Evolutionary conservation across 2,113 vertebrate genomes (phyloP).

Genomic region (Pontoporia blainvillei): DNA sequence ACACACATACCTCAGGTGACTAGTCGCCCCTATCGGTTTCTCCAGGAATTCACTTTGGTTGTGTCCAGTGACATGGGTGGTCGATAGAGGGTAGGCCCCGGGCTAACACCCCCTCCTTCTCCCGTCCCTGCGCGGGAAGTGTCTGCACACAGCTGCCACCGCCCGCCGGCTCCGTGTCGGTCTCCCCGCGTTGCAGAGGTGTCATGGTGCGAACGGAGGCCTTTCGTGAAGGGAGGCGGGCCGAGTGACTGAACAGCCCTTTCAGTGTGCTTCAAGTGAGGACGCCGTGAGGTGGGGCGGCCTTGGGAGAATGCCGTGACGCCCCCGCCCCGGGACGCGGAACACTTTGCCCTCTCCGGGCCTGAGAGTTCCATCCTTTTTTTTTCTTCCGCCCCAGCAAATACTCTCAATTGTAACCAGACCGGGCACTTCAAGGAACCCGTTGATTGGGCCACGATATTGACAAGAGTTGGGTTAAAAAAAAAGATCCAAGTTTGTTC

Average conservation of each 20-base stretch:
- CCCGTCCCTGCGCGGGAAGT: conserved; percentile 59
- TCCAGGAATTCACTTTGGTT: not conserved
- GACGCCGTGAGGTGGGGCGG: not conserved
- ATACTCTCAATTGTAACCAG: not conserved
- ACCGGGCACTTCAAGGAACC: not conserved
- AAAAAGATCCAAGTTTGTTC: not conserved
- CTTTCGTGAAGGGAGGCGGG: not conserved
- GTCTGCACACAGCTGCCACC: not conserved
- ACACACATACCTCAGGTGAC: conserved; percentile 56
- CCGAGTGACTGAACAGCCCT: not conserved
- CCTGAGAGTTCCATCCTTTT: not conserved
- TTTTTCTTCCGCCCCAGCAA: not conserved
- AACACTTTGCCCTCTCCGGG: not conserved
- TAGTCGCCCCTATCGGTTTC: not conserved
- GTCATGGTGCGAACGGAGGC: not conserved
- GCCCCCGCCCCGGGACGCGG: not conserved
- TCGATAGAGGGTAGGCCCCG: conserved; percentile 24
- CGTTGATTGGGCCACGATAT: not conserved
- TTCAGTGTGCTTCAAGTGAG: not conserved
- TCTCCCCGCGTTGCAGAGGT: not conserved
- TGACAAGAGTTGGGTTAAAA: not conserved
- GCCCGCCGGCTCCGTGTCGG: not conserved
- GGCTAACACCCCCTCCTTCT: not conserved
- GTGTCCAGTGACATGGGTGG: not conserved
- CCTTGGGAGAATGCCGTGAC: not conserved